A percentile compares a stretch with the other conserved stretches of the same genome.
Evolutionary conservation across 2,888 invertebrate genomes (phyloP).

Genomic region (Tachina lurida): DNA sequence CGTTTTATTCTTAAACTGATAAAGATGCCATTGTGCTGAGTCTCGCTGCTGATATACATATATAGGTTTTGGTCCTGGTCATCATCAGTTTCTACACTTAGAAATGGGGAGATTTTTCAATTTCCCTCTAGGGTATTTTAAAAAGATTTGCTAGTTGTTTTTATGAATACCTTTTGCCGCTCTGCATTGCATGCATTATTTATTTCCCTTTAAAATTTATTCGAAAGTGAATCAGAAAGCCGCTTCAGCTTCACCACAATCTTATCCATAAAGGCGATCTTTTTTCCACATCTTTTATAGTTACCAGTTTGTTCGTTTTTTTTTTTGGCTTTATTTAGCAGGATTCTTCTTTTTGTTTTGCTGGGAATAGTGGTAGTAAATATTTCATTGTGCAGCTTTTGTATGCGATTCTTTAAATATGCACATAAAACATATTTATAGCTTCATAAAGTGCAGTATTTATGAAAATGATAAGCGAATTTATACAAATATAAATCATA

Average conservation of each 20-base stretch:
- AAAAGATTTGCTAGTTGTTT: conserved; percentile 58
- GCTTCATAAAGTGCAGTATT: conserved; percentile 64
- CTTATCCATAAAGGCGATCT: conserved; percentile 25
- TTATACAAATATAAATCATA: conserved; percentile 53
- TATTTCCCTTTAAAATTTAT: conserved; percentile 58
- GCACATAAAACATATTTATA: conserved; percentile 66
- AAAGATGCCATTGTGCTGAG: conserved; percentile 62
- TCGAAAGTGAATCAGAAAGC: conserved; percentile 62
- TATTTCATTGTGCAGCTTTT: conserved; percentile 28
- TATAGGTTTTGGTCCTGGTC: background rate
- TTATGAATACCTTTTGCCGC: conserved; percentile 55
- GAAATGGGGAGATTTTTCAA: conserved; percentile 47
- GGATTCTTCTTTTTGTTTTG: conserved; percentile 48
- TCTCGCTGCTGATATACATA: conserved; percentile 10
- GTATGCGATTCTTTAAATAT: conserved; percentile 46
- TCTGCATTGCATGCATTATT: conserved; percentile 66
- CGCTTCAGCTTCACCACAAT: conserved; percentile 48
- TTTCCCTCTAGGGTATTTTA: conserved; percentile 68
- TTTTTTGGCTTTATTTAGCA: conserved; percentile 29
- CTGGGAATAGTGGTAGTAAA: conserved; percentile 20
- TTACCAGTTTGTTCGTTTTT: background rate
- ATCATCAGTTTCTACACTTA: conserved; percentile 20
- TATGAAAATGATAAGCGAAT: conserved; percentile 65
- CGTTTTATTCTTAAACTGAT: conserved; percentile 57
- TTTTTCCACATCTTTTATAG: background rate